Evolutionary conservation across 2,797 vertebrate species (phyloP), one percentile per base, ranked within the genome.

Genomic region (Xenopus petersii): DNA sequence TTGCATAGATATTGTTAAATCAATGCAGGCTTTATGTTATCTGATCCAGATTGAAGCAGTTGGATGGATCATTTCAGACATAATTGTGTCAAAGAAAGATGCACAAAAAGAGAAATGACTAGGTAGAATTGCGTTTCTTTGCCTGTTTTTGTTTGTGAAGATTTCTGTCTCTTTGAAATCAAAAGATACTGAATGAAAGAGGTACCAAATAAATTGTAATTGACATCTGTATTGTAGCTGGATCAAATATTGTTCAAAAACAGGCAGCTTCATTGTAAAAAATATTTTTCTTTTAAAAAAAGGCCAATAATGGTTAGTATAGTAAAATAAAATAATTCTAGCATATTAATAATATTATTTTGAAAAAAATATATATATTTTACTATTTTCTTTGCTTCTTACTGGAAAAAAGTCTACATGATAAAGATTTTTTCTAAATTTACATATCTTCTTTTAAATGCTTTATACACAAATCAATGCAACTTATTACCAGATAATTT

Each of bases 1-100:
- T 81, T 85, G 75, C 84, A 80, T 81, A 83, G 81, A 81, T 81
- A 77, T 75, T 81, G 56, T 73, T 85, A 79, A 73, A 82, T 86
- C 85, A 86, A 75, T 83, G 86, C 73, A 58, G 79, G 61, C 77
- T 85, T 85, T 88, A 83, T 86, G 80, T 73, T 86, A 74, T 74
- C 81, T 79, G 80, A 86, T 82, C 83, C 82, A 80, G 75, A 82
- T 82, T 86, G 80, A 84, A 85, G 81, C 82, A 75, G 80, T 84
- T 73, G 76, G 80, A 83, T 83, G 80, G 83, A 85, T 84, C 79
- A 83, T 75, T 85, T 86, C 68, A 81, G 82, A 59, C 80, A 81
- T 80, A 78, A 79, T 85, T 83, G 70, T 84, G 81, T 81, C 84
- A 86, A 84, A 84, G 85, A 80, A 75, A 64, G 77, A 75, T 30